Percentiles rank a stretch among this genome's conserved stretches.
Evolutionary conservation across 1,140 invertebrate species (phyloP).

Genomic region (Pentalonia nigronervosa): DNA sequence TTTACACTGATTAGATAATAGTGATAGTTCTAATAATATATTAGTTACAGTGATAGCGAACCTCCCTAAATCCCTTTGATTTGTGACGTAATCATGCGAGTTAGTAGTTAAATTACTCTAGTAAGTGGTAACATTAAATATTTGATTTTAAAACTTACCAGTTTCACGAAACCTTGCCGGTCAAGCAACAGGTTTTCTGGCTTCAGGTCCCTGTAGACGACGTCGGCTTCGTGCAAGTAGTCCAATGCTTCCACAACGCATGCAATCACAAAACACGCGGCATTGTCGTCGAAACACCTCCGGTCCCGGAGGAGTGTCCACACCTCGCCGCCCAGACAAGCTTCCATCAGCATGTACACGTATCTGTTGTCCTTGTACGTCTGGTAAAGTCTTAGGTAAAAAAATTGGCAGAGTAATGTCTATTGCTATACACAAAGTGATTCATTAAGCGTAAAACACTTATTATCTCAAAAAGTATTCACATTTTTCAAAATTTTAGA

Average conservation of each 20-base stretch:
- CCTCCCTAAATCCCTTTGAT: no score
- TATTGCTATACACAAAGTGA: no score
- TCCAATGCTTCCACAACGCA: constrained; percentile 92
- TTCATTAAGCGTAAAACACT: no score
- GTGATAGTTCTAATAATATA: background rate
- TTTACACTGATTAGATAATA: background rate
- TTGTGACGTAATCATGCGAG: background rate
- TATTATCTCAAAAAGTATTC: no score
- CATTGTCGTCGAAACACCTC: constrained; percentile 83
- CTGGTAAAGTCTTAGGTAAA: constrained; percentile 78
- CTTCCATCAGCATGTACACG: constrained; percentile 96
- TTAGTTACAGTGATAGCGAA: background rate
- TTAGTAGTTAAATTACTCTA: background rate
- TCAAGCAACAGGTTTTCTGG: constrained; percentile 94
- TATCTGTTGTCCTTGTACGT: constrained; percentile 96
- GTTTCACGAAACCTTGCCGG: constrained; percentile 86
- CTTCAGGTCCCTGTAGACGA: constrained; percentile 94
- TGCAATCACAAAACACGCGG: constrained; percentile 86
- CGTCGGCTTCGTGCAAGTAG: constrained; percentile 85
- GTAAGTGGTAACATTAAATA: background rate
- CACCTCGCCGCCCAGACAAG: constrained; percentile 94
- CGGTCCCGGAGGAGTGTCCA: constrained; percentile 89
- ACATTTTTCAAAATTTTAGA: no score
- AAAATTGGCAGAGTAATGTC: background rate
- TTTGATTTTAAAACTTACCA: constrained; percentile 69